A percentile compares a stretch with the other conserved stretches of the same genome.
phyloP scores from a whole-genome alignment of 2,888 invertebrate genomes.

The Stegophylla sp. region DNA sequence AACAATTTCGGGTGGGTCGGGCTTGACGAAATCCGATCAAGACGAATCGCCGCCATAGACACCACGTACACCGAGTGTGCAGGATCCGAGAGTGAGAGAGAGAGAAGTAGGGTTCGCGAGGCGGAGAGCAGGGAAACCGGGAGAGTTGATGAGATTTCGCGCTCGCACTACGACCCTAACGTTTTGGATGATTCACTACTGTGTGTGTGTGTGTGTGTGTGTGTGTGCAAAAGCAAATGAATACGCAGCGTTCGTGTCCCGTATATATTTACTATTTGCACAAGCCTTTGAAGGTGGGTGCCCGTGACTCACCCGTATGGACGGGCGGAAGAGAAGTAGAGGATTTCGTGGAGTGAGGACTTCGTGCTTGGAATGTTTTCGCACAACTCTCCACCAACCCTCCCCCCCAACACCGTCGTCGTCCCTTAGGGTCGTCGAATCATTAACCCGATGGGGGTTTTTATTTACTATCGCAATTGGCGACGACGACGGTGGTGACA shows the following conservation, averaged over 20 bases:
- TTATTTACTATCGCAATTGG: constrained; percentile 54
- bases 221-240: constrained; percentile 40
- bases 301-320: constrained; percentile 42
- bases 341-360: constrained; percentile 1
- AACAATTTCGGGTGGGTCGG: constrained; percentile 46
- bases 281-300: constrained; percentile 54
- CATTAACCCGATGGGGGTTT: constrained; percentile 56
- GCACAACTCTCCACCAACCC: constrained; percentile 8
- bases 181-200: constrained; percentile 52
- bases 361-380: constrained; percentile 58
- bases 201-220: not conserved
- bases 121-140: not conserved
- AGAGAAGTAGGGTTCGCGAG: not conserved
- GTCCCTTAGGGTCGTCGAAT: constrained; percentile 42
- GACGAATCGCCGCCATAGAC: constrained; percentile 57
- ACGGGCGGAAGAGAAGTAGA: not conserved
- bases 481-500: constrained; percentile 23
- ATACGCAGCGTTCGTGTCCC: constrained; percentile 35
- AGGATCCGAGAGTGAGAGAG: not conserved
- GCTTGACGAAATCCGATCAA: constrained; percentile 55
- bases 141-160: constrained; percentile 57
- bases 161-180: constrained; percentile 39
- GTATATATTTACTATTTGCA: constrained; percentile 47
- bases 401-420: no score
- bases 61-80: constrained; percentile 35